Base-by-base conservation (phyloP, 2,797 vertebrate species). In the Microchirus variegatus region DNA sequence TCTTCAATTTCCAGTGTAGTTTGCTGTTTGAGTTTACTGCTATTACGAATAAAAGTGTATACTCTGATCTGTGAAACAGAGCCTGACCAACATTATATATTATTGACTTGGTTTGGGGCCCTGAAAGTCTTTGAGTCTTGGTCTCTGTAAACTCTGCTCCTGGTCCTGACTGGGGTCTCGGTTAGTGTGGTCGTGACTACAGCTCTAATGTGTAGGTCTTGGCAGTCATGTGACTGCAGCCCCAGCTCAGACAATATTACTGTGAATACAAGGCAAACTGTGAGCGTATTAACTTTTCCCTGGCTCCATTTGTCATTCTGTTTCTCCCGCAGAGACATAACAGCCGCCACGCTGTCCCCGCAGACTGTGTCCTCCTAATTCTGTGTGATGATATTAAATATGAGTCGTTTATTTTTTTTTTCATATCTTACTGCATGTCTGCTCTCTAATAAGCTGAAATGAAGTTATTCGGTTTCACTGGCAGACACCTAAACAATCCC, bases 401-500 rank as follows among this genome's bases (percentile, higher is more conserved):
- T 80, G 79, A 84, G 78, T 64, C 70, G 79, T 22, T 22, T 60
- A 70, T 83, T 80, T 82, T 89, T 60, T 72, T 83, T 80, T 82
- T 89, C 70, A 79, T 83, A 84, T 85, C 76, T 78, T 78, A 65
- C 73, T 73, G 47, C 60, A 68, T 62, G 80, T 82, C 81, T 88
- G 68, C 60, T 77, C 63, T 76, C 69, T 47, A 80, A 89, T 80
- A 81, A 88, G 70, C 44, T 73, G 67, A 93, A 93, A 93, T 93
- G 87, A 94, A 93, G 91, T 86, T 91, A 90, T 94, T 93, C 77
- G 38, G 63, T 93, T 94, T 90, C 92, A 90, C 55, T 80, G 80
- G 84, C 87, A 92, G 88, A 90, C 82, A 82, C 78, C 81, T 63
- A 83, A 88, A 87, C 86, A 78, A 90, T 87, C 18, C 86, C 87